Base-by-base conservation (phyloP, 2,888 invertebrate species). In the Leptura quadrifasciata region DNA sequence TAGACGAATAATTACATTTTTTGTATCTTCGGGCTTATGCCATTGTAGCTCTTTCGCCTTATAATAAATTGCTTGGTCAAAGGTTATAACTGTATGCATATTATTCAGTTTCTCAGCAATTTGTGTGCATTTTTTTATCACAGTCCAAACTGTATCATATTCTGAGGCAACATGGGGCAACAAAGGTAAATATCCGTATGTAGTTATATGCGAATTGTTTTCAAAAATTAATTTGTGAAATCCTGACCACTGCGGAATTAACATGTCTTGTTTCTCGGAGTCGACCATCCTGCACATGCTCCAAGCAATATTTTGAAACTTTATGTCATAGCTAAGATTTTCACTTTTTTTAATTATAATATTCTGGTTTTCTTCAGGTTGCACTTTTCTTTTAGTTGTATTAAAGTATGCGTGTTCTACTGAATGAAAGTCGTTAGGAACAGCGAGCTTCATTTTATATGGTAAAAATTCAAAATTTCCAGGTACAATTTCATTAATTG, bases 11-110 rank as follows among this genome's bases (percentile, higher is more conserved):
- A 79, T 70, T 18, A 47, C 31, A 39, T 72, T 15, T 52, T 27
- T 20, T 61, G 54, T 64, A 10, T 75, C 72, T 9, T 75, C 72
- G 0, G 60, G 64, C 17, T 73, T 74, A 18, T 47, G 15, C 76
- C 76, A 77, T 54, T 80, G 79, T 8, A 80, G 21, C 55, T 77
- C 77, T 65, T 78, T 70, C 12, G 76, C 76, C 67, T 80, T 80
- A 55, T 63, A 76, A 71, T 80, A 80, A n/a, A n/a, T n/a, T n/a
- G n/a, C n/a, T n/a, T n/a, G n/a, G n/a, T n/a, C n/a, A n/a, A n/a
- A n/a, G n/a, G 57, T 71, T 24, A 77, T 55, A 52, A 74, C 74
- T 35, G 70, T 74, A 54, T 76, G 39, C 15, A 0, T 27, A 8
- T 64, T 72, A 18, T 63, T 63, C 39, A 79, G 55, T 72, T 70